Evolutionary conservation across 2,113 vertebrate species (phyloP).

Genomic region (Dipodomys stephensi): DNA sequence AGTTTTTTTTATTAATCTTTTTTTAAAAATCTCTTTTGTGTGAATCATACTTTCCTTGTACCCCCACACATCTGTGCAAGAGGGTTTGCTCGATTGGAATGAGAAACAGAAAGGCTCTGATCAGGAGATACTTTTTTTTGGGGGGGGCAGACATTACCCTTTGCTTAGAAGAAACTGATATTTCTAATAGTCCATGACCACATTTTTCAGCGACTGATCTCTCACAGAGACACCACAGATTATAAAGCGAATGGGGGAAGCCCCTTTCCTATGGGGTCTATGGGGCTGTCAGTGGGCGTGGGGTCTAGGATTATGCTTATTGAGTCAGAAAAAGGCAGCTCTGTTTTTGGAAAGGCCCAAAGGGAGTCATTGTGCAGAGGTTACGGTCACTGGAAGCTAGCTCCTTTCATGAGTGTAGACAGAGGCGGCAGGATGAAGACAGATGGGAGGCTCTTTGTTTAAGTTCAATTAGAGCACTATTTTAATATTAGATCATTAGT

Average conservation of each 20-base stretch:
- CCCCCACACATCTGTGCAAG: neutral
- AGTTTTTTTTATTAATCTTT: neutral
- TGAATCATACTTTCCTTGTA: neutral
- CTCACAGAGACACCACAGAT: neutral
- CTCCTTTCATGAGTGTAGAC: neutral
- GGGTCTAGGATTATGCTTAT: neutral
- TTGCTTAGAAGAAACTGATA: neutral
- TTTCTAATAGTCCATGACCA: neutral
- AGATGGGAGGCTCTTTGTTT: neutral
- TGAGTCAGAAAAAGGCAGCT: constrained; percentile 13
- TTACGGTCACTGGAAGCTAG: neutral
- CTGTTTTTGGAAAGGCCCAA: neutral
- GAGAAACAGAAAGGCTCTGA: neutral
- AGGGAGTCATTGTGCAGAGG: neutral
- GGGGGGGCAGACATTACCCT: neutral
- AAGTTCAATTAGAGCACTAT: constrained; percentile 30
- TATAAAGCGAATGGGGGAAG: neutral
- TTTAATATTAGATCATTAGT: constrained; percentile 49
- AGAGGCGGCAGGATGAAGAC: neutral
- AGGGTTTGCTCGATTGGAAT: neutral
- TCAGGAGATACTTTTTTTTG: no score
- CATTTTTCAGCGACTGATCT: neutral
- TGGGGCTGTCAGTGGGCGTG: neutral
- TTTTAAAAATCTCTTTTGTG: neutral
- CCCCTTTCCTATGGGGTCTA: neutral